phyloP scores from a whole-genome alignment of 1,140 invertebrate genomes.

The Protaetia brevitarsis region DNA sequence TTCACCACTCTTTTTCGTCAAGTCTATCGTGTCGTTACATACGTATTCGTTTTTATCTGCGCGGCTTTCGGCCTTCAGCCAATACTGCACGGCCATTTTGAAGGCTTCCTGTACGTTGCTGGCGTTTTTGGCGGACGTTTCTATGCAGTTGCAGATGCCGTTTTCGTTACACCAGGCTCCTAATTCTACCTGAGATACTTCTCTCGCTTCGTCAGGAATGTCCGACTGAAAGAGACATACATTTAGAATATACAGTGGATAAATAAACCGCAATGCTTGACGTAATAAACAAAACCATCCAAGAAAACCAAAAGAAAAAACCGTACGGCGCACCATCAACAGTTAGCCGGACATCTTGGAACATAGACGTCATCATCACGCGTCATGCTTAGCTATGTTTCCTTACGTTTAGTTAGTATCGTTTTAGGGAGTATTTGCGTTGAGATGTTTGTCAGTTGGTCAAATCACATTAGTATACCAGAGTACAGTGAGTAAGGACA shows the following conservation, averaged over 20 bases:
- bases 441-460: too few relatives aligned
- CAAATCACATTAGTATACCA: too few relatives aligned
- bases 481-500: too few relatives aligned
- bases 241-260: neutral
- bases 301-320: too few relatives aligned
- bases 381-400: too few relatives aligned
- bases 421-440: too few relatives aligned
- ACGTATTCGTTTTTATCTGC: conserved; percentile 41
- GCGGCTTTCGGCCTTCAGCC: conserved; percentile 42
- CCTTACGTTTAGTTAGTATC: too few relatives aligned
- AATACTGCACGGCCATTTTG: conserved; percentile 66
- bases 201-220: conserved; percentile 60
- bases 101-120: conserved; percentile 80
- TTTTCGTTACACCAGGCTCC: conserved; percentile 76
- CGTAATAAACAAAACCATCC: conserved; percentile 17
- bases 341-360: too few relatives aligned
- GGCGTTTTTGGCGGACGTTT: conserved; percentile 82
- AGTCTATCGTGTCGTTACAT: conserved; percentile 45
- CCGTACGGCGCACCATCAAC: too few relatives aligned
- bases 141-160: conserved; percentile 69
- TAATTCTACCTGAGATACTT: conserved; percentile 69
- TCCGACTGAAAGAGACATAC: conserved; percentile 59
- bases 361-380: too few relatives aligned
- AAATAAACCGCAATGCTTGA: too few relatives aligned
- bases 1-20: conserved; percentile 42